Conservation (phyloP, 2,797 vertebrate genomes). For the Semotilus atromaculatus region DNA sequence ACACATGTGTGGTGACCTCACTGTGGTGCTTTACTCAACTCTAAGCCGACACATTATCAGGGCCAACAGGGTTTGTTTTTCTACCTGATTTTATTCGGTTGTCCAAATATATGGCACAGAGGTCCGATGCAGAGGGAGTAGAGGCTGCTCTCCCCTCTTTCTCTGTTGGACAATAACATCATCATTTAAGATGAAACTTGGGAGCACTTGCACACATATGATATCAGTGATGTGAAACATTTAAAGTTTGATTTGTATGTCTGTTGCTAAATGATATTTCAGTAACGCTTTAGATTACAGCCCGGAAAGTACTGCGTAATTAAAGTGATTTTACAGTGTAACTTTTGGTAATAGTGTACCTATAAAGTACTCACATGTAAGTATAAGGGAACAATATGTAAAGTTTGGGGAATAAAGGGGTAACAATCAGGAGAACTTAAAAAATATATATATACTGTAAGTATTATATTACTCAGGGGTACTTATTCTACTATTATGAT, state of each 20-base stretch:
- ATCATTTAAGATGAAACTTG: background rate
- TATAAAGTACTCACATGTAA: too few species aligned
- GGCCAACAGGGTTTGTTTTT: slow-evolving; percentile 46
- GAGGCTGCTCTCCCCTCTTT: background rate
- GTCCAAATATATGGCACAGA: slow-evolving; percentile 57
- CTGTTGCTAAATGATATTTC: background rate
- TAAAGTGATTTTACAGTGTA: too few species aligned
- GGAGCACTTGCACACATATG: background rate
- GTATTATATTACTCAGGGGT: too few species aligned
- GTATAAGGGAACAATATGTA: too few species aligned
- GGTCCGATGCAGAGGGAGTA: background rate
- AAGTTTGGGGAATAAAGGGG: too few species aligned
- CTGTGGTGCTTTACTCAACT: slow-evolving; percentile 39
- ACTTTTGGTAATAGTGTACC: too few species aligned
- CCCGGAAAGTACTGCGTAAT: too few species aligned
- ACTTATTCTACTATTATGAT: too few species aligned
- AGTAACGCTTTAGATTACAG: too few species aligned
- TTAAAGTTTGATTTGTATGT: background rate
- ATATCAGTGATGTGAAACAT: background rate
- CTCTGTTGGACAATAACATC: background rate
- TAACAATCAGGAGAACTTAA: too few species aligned
- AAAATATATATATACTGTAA: too few species aligned
- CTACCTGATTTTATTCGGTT: slow-evolving; percentile 49
- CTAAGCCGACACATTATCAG: slow-evolving; percentile 45
- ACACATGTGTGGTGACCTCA: slow-evolving; percentile 39